These are phyloP conservation scores for Falco rusticolus DNA, from an alignment of 2,797 vertebrate genomes.

Conservation along the genomic window DNA sequence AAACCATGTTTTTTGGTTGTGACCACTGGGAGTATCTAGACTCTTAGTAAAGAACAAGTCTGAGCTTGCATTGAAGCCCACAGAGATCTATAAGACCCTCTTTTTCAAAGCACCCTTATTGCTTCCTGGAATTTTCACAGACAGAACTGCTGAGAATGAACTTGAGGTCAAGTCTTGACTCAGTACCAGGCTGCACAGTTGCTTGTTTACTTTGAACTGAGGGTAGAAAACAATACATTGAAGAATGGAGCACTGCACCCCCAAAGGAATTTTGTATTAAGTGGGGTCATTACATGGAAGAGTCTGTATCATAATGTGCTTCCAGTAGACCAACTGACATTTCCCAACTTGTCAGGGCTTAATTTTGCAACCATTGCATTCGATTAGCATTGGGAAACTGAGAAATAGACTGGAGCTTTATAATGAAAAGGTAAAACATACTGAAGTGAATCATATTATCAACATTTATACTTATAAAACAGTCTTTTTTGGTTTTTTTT, in stretches of 20 bases:
- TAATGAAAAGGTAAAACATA: not conserved
- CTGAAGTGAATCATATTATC: not conserved
- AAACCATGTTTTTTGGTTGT: not conserved
- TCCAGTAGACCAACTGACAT: not conserved
- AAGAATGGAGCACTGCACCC: not conserved
- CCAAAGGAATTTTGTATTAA: not conserved
- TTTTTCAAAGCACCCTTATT: not conserved
- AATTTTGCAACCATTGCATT: not conserved
- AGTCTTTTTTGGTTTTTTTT: not conserved
- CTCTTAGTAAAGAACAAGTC: not conserved
- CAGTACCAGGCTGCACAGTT: not conserved
- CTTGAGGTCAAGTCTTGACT: not conserved
- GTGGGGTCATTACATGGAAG: accelerated
- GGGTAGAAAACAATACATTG: not conserved
- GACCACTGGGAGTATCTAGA: not conserved
- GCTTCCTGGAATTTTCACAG: not conserved
- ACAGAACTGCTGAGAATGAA: not conserved
- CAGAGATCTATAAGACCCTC: not conserved
- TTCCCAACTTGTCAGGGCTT: not conserved
- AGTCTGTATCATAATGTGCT: not conserved
- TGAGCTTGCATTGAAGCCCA: not conserved
- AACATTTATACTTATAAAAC: not conserved
- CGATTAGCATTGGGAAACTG: not conserved
- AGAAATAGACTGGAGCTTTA: not conserved
- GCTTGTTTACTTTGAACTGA: not conserved